These are phyloP conservation scores for Chlamydotis undulata DNA, from an alignment of 2,113 vertebrate species.

Conservation along the genomic window DNA sequence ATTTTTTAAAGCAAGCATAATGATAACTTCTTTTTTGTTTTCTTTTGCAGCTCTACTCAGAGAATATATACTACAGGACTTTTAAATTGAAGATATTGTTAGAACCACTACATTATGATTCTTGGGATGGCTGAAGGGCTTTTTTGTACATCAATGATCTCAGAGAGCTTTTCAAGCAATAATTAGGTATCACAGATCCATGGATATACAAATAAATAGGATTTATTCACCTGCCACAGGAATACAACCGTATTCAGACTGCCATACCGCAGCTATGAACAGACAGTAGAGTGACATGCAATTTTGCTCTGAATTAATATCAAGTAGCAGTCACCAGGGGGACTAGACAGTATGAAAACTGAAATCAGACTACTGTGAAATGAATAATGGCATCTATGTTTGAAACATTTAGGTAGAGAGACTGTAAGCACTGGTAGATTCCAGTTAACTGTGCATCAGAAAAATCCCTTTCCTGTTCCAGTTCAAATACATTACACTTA, in stretches of 20 bases:
- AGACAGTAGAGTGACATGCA: background rate
- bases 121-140: background rate
- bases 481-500: background rate
- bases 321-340: background rate
- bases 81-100: background rate
- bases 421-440: background rate
- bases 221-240: background rate
- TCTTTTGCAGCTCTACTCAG: background rate
- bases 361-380: background rate
- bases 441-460: background rate
- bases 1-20: too few relatives aligned
- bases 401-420: background rate
- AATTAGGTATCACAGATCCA: background rate
- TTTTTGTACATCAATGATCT: background rate
- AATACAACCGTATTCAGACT: background rate
- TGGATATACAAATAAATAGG: background rate
- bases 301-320: conserved; percentile 8
- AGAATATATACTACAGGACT: background rate
- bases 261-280: background rate
- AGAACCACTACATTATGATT: background rate
- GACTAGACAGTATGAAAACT: conserved; percentile 1
- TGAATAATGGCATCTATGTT: background rate
- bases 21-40: background rate
- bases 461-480: background rate
- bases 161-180: background rate